Percentiles rank a stretch among this genome's conserved stretches.
phyloP scores from a whole-genome alignment of 2,113 vertebrate species.

The Nycticebus coucang region DNA sequence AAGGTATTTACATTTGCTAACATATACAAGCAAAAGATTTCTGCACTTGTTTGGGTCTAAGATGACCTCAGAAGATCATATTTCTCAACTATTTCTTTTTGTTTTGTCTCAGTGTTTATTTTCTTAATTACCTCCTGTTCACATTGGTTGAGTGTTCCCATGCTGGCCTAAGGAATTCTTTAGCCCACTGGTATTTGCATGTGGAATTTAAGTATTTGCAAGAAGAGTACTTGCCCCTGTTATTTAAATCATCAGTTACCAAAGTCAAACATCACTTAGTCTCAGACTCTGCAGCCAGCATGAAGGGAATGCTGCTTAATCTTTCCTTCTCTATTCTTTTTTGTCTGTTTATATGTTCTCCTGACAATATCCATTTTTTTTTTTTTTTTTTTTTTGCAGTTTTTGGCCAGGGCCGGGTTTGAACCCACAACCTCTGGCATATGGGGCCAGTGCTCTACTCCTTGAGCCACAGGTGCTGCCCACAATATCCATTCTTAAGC shows the following conservation, averaged over 20 bases:
- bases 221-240: slow-evolving; percentile 28
- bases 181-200: slow-evolving; percentile 56
- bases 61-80: slow-evolving; percentile 29
- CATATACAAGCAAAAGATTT: background rate
- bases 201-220: slow-evolving; percentile 76
- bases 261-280: slow-evolving; percentile 55
- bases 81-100: slow-evolving; percentile 38
- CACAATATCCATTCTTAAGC: background rate
- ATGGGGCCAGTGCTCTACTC: too few species aligned
- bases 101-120: slow-evolving; percentile 54
- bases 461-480: too few species aligned
- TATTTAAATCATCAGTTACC: slow-evolving; percentile 53
- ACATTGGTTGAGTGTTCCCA: background rate
- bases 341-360: background rate
- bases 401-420: too few species aligned
- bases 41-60: background rate
- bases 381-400: too few species aligned
- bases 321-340: background rate
- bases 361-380: background rate
- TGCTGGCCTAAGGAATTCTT: background rate
- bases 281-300: background rate
- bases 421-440: too few species aligned
- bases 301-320: background rate
- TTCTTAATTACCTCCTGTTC: slow-evolving; percentile 62
- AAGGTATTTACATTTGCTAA: background rate